Conservation (phyloP, 2,888 invertebrate species). For the Hyles lineata region DNA sequence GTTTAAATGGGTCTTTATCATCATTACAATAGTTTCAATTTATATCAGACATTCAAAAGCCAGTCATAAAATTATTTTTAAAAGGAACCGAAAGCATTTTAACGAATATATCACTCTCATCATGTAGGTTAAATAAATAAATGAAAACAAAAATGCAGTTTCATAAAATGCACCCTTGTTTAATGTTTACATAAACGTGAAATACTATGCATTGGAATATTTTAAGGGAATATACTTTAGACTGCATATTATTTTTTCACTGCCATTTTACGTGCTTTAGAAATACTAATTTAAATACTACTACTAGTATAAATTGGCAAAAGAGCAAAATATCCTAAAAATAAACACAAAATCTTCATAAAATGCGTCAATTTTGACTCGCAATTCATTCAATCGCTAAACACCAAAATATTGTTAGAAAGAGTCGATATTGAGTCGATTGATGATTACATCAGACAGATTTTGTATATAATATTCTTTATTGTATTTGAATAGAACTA, state of each 20-base stretch:
- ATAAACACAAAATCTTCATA: no score
- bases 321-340: background rate
- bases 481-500: no score
- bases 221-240: background rate
- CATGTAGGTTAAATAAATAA: background rate
- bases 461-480: no score
- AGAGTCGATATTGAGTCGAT: no score
- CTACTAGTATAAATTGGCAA: background rate
- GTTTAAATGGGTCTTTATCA: background rate
- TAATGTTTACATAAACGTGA: background rate
- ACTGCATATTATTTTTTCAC: background rate
- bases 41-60: background rate
- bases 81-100: constrained; percentile 15
- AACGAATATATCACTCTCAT: constrained; percentile 10
- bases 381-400: no score
- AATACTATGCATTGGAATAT: background rate
- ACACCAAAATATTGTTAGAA: no score
- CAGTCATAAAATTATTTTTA: constrained; percentile 4
- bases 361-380: no score
- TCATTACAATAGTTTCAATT: background rate
- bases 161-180: constrained; percentile 3
- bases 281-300: background rate
- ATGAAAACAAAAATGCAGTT: constrained; percentile 2
- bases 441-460: no score
- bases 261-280: background rate